Conservation (phyloP, 2,113 vertebrate species). For the Helogale parvula region DNA sequence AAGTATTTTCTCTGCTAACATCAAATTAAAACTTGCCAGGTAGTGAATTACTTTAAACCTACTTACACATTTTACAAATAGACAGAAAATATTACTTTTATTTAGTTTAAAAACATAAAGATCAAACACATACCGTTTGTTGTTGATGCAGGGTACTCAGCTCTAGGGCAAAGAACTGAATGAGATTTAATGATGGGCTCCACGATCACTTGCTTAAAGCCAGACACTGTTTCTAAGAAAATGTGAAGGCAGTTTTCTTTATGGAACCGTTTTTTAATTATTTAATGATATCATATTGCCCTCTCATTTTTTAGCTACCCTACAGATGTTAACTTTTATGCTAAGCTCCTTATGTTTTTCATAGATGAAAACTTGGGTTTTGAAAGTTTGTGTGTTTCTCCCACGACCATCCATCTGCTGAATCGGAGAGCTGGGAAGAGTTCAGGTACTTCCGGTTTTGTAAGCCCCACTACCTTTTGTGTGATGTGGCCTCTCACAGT, state of each 20-base stretch:
- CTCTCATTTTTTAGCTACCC: not conserved
- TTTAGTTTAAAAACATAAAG: not conserved
- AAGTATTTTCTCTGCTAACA: not conserved
- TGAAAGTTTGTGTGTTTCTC: not conserved
- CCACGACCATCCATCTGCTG: not conserved
- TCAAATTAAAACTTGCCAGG: not conserved
- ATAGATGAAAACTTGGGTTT: not conserved
- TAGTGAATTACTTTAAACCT: not conserved
- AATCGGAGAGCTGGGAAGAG: not conserved
- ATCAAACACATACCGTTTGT: not conserved
- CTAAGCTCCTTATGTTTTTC: not conserved
- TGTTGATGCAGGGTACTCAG: not conserved
- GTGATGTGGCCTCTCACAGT: not conserved
- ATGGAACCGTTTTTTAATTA: not conserved
- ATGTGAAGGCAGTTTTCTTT: not conserved
- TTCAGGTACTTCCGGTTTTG: not conserved
- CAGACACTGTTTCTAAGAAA: constrained; percentile 5
- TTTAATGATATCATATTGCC: not conserved
- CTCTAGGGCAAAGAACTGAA: not conserved
- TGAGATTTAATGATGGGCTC: not conserved
- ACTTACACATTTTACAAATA: not conserved
- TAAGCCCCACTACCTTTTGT: not conserved
- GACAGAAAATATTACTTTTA: not conserved
- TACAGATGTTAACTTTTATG: not conserved
- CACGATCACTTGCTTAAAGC: not conserved